These are phyloP conservation scores for Pheosia tremula DNA, from an alignment of 2,888 invertebrate genomes.

Conservation along the genomic window DNA sequence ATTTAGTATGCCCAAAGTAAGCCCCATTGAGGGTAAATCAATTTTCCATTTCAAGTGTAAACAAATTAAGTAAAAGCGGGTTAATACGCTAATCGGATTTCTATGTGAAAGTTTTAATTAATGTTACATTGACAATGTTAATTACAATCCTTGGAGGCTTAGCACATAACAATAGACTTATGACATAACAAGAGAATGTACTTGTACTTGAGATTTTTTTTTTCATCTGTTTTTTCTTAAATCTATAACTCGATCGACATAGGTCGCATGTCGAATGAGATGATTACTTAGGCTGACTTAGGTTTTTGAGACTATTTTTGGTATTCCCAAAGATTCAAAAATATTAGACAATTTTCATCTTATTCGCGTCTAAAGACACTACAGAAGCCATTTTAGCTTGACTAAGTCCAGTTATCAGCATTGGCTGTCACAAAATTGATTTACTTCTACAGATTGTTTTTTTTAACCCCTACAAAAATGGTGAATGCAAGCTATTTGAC, in stretches of 20 bases:
- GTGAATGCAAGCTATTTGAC: slow-evolving; percentile 7
- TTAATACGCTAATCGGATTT: slow-evolving; percentile 25
- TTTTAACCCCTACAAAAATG: background rate
- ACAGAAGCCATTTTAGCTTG: too few species aligned
- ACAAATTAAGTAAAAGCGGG: slow-evolving; percentile 7
- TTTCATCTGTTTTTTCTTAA: too few species aligned
- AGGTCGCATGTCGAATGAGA: too few species aligned
- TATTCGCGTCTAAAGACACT: too few species aligned
- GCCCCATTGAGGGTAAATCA: background rate
- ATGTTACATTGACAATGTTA: slow-evolving; percentile 17
- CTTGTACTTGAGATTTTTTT: too few species aligned
- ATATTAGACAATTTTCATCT: too few species aligned
- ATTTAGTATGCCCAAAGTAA: background rate
- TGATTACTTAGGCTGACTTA: too few species aligned
- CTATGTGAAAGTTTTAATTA: slow-evolving; percentile 30
- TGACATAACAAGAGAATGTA: background rate
- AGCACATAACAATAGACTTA: background rate
- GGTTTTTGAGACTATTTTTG: too few species aligned
- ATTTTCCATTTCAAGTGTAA: slow-evolving; percentile 3
- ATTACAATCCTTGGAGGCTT: slow-evolving; percentile 9
- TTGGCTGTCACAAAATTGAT: too few species aligned
- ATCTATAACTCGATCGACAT: too few species aligned
- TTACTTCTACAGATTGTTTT: background rate
- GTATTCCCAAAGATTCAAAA: too few species aligned
- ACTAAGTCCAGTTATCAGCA: too few species aligned